Evolutionary conservation across 2,888 invertebrate genomes (phyloP).

Genomic region (Deilephila elpenor): DNA sequence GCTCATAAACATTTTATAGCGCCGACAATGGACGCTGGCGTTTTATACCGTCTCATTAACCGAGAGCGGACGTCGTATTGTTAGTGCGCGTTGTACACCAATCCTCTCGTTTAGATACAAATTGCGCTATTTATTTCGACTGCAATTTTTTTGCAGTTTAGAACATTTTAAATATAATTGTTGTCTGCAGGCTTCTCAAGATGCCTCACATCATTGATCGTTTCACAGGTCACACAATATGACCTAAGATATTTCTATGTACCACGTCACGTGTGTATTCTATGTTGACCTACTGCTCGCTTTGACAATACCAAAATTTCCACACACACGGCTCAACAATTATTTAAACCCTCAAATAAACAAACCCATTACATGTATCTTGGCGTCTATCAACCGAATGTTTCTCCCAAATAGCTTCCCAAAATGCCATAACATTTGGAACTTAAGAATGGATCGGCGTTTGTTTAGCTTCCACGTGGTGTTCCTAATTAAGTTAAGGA

Average conservation of each 20-base stretch:
- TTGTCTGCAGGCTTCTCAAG: too few relatives aligned
- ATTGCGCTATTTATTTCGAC: not conserved
- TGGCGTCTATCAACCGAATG: slow-evolving; percentile 22
- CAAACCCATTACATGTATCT: not conserved
- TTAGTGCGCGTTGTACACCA: slow-evolving; percentile 6
- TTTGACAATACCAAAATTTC: too few relatives aligned
- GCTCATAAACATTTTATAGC: slow-evolving; percentile 34
- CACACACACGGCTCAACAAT: not conserved
- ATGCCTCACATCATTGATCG: too few relatives aligned
- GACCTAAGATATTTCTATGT: too few relatives aligned
- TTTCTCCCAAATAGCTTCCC: slow-evolving; percentile 23
- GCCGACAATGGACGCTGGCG: slow-evolving; percentile 32
- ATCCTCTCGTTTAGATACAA: not conserved
- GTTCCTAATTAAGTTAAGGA: slow-evolving; percentile 26
- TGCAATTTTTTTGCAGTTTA: not conserved
- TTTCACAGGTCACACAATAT: too few relatives aligned
- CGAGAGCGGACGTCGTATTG: slow-evolving; percentile 19
- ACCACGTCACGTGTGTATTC: too few relatives aligned
- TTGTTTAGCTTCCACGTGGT: slow-evolving; percentile 23
- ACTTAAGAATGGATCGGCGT: slow-evolving; percentile 18
- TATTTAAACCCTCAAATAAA: slow-evolving; percentile 5
- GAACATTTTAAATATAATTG: not conserved
- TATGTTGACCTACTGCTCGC: too few relatives aligned
- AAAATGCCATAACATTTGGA: slow-evolving; percentile 29
- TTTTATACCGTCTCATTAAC: slow-evolving; percentile 29